These are phyloP conservation scores for Copidosoma aretas DNA, from an alignment of 2,888 invertebrate species.

Conservation along the genomic window DNA sequence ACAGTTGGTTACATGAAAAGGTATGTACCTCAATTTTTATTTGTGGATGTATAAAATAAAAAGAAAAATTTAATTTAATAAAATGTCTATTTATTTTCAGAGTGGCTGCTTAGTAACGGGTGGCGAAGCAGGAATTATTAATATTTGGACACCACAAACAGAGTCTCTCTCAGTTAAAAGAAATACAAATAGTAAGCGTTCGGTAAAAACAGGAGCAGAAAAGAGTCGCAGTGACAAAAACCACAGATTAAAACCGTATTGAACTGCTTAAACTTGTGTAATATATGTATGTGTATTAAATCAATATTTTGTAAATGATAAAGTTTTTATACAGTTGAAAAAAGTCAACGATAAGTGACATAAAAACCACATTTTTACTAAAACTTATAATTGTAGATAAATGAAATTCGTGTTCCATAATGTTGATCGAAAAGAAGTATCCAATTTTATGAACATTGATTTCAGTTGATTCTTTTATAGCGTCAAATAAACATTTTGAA, in stretches of 20 bases:
- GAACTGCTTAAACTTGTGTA: constrained; percentile 36
- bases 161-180: constrained; percentile 42
- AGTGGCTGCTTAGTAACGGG: constrained; percentile 71
- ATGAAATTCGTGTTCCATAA: too few relatives aligned
- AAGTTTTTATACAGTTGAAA: constrained; percentile 27
- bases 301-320: constrained; percentile 37
- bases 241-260: constrained; percentile 57
- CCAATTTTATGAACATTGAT: too few relatives aligned
- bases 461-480: too few relatives aligned
- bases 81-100: constrained; percentile 59
- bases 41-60: constrained; percentile 11
- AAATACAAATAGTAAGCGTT: constrained; percentile 46
- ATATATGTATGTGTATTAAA: constrained; percentile 27
- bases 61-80: neutral
- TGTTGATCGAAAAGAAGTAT: too few relatives aligned
- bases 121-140: constrained; percentile 75
- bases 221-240: constrained; percentile 52
- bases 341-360: constrained; percentile 14
- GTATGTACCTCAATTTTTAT: constrained; percentile 61
- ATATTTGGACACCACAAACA: constrained; percentile 68
- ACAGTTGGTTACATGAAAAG: constrained; percentile 70
- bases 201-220: constrained; percentile 49
- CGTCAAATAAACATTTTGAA: too few relatives aligned
- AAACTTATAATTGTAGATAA: too few relatives aligned
- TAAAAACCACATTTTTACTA: neutral